A percentile compares a stretch with the other conserved stretches of the same genome.
phyloP scores from a whole-genome alignment of 2,888 invertebrate species.

The Heliconius hortense region DNA sequence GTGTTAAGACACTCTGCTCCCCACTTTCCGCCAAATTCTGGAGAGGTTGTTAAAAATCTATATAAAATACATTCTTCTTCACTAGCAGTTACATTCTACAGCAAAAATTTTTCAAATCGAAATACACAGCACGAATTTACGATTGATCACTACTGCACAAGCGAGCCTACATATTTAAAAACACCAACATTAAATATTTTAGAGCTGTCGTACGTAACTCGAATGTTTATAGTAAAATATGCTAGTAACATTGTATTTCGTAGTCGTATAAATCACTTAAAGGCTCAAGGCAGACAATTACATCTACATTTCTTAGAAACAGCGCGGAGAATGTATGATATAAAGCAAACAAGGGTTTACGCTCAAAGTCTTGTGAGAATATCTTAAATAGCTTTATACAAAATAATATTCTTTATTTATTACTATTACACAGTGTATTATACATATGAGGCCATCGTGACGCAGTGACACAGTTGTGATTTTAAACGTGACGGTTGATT shows the following conservation, averaged over 20 bases:
- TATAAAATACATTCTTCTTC: not conserved
- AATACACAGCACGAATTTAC: no score
- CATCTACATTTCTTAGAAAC: conserved; percentile 20
- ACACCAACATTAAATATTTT: conserved; percentile 8
- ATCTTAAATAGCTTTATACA: not conserved
- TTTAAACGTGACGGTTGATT: not conserved
- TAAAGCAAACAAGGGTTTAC: conserved; percentile 4
- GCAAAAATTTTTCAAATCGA: no score
- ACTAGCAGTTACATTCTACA: no score
- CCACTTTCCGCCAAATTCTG: no score
- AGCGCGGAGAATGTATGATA: conserved; percentile 11
- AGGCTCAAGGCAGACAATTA: conserved; percentile 26
- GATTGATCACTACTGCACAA: not conserved
- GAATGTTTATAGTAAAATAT: conserved; percentile 14
- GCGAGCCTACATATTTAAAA: not conserved
- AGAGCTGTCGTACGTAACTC: not conserved
- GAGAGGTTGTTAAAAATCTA: not conserved
- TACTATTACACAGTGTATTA: no score
- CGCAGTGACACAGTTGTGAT: no score
- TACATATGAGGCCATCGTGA: no score
- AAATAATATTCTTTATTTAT: not conserved
- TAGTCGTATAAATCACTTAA: conserved; percentile 23
- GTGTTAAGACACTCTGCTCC: no score
- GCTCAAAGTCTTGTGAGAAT: not conserved
- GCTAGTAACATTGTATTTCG: conserved; percentile 18